Percentiles rank a stretch among this genome's conserved stretches.
Conservation (phyloP, 2,113 vertebrate species). For the Daubentonia madagascariensis region DNA sequence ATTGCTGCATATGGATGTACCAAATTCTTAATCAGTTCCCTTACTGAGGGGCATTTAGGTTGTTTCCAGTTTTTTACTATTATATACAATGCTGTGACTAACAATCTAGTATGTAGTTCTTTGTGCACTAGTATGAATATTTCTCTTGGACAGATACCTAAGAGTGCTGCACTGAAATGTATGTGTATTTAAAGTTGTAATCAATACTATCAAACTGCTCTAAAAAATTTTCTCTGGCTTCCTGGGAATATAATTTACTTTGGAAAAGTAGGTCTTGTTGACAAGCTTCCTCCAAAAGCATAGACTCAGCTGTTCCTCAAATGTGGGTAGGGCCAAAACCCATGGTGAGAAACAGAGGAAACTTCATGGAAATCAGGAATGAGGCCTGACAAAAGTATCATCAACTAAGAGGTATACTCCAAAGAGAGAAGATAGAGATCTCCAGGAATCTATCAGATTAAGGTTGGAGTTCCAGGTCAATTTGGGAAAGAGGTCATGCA, state of each 20-base stretch:
- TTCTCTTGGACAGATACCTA: neutral
- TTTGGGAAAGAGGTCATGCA: neutral
- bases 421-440: neutral
- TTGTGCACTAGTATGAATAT: neutral
- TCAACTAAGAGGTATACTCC: neutral
- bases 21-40: neutral
- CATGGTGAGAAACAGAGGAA: slow-evolving; percentile 14
- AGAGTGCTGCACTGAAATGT: neutral
- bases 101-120: neutral
- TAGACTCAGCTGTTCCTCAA: neutral
- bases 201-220: neutral
- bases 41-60: neutral
- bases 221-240: neutral
- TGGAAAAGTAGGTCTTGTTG: neutral
- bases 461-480: neutral
- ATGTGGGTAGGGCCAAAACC: neutral
- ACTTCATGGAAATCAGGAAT: neutral
- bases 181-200: slow-evolving; percentile 13
- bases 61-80: neutral
- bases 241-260: slow-evolving; percentile 2
- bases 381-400: neutral
- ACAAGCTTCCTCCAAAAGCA: neutral
- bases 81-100: neutral
- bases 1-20: neutral
- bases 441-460: neutral